Base-by-base conservation (phyloP, 2,888 invertebrate species). In the Zelleria hepariella region DNA sequence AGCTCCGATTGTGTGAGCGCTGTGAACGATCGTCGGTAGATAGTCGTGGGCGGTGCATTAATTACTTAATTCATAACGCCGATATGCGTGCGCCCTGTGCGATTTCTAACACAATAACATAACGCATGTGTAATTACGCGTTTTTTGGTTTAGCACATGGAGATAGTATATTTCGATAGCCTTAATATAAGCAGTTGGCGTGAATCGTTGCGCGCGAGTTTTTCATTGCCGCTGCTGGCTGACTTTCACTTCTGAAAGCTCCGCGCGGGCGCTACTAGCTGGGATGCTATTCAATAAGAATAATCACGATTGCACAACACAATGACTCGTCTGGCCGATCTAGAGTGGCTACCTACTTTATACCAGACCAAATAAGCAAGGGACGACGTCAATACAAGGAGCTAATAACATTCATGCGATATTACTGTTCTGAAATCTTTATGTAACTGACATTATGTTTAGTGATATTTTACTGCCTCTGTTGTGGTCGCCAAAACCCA, bases 51-150 rank as follows among this genome's bases (percentile, higher is more conserved):
- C 71, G 69, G 70, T 72, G 77, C 75, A 80, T 83, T 86, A 85
- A 87, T 87, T 86, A 80, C 81, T 82, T 81, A 83, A 86, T 84
- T 80, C 81, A 78, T 82, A 84, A 86, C 83, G 80, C 81, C 77
- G 76, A 85, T 20, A 51, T 86, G 87, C 86, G 86, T 86, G 82
- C 72, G 75, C 75, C 71, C 74, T 72, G 75, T 78, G 74, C 81
- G 80, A 81, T 86, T 84, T 83, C 84, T 84, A 86, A 80, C 80
- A 52, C 53, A 23, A 48, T 47, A 47, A 80, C 80, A 82, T 79
- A 70, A 70, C 68, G 47, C 67, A 61, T 15, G 48, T 56, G 73
- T 73, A 82, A 84, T 86, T 86, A 68, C 72, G 69, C 75, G 77
- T 81, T 84, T 83, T 80, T 77, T 76, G 76, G 73, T 73, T 73